phyloP scores from a whole-genome alignment of 2,113 vertebrate genomes.

The Leuciscus idus region DNA sequence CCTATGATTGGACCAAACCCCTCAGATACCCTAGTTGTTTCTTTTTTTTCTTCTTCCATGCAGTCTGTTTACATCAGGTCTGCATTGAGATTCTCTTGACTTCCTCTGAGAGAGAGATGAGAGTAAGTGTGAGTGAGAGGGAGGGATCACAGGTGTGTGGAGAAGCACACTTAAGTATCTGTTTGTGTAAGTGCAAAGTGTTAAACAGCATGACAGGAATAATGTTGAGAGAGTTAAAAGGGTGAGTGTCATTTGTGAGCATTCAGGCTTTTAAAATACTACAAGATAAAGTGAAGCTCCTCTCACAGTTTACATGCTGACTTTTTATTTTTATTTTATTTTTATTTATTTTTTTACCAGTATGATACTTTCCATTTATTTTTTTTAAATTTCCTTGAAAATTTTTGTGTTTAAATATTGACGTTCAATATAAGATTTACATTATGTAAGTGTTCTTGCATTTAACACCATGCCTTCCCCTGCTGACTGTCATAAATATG shows the following conservation, averaged over 20 bases:
- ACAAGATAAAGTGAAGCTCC: background rate
- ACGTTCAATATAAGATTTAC: background rate
- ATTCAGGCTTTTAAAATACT: background rate
- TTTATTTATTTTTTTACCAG: background rate
- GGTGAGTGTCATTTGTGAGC: background rate
- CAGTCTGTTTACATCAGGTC: slow-evolving; percentile 69
- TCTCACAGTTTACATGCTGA: background rate
- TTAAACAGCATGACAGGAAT: slow-evolving; percentile 24
- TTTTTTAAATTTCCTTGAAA: background rate
- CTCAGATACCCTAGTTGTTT: slow-evolving; percentile 73
- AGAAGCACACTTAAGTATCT: background rate
- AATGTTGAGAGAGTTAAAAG: slow-evolving; percentile 20
- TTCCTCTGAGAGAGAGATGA: slow-evolving; percentile 25
- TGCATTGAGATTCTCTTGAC: slow-evolving; percentile 25
- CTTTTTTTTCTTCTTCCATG: slow-evolving; percentile 74
- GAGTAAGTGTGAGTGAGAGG: slow-evolving; percentile 3
- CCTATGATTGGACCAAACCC: slow-evolving; percentile 69
- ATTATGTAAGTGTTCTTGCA: background rate
- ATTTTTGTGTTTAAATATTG: background rate
- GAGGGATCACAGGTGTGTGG: slow-evolving; percentile 31
- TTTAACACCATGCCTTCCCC: background rate
- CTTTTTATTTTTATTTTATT: background rate
- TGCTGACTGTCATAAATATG: background rate
- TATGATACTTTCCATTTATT: background rate
- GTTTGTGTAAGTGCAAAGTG: slow-evolving; percentile 25